Percentiles rank a stretch among this genome's conserved stretches.
Evolutionary conservation across 2,797 vertebrate species (phyloP).

Genomic region (Enteromius anoplus): DNA sequence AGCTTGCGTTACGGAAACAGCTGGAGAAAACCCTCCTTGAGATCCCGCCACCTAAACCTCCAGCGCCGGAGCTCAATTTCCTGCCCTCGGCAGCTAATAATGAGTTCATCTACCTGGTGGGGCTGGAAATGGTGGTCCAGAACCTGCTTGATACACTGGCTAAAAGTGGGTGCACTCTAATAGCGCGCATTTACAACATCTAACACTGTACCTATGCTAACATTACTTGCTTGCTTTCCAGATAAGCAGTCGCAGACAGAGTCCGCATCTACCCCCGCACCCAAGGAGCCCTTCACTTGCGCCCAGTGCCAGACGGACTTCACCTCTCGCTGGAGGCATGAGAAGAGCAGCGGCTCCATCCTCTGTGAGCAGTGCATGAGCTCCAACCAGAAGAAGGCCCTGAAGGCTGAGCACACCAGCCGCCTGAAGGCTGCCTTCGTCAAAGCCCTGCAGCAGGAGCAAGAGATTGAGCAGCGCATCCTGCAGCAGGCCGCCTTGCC

Average conservation of each 20-base stretch:
- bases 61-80: slow-evolving; percentile 94
- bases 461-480: slow-evolving; percentile 97
- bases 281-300: slow-evolving; percentile 92
- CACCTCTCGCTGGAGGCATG: slow-evolving; percentile 97
- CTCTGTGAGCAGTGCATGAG: slow-evolving; percentile 98
- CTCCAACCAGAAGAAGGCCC: slow-evolving; percentile 93
- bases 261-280: slow-evolving; percentile 56
- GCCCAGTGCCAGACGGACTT: slow-evolving; percentile 98
- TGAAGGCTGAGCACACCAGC: slow-evolving; percentile 96
- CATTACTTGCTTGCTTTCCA: slow-evolving; percentile 32
- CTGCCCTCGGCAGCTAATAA: slow-evolving; percentile 97
- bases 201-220: background rate
- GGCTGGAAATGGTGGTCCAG: slow-evolving; percentile 96
- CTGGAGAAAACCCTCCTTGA: slow-evolving; percentile 96
- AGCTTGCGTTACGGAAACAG: slow-evolving; percentile 94
- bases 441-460: slow-evolving; percentile 97
- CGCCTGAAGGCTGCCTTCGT: slow-evolving; percentile 96
- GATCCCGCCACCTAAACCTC: slow-evolving; percentile 95
- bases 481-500: slow-evolving; percentile 83
- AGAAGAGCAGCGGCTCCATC: slow-evolving; percentile 86
- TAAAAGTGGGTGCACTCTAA: slow-evolving; percentile 71
- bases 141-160: slow-evolving; percentile 95
- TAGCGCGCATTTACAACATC: background rate
- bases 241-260: slow-evolving; percentile 77
- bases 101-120: slow-evolving; percentile 97